Percentiles rank a stretch among this genome's conserved stretches.
Conservation (phyloP, 2,797 vertebrate species). For the Momotus momota region DNA sequence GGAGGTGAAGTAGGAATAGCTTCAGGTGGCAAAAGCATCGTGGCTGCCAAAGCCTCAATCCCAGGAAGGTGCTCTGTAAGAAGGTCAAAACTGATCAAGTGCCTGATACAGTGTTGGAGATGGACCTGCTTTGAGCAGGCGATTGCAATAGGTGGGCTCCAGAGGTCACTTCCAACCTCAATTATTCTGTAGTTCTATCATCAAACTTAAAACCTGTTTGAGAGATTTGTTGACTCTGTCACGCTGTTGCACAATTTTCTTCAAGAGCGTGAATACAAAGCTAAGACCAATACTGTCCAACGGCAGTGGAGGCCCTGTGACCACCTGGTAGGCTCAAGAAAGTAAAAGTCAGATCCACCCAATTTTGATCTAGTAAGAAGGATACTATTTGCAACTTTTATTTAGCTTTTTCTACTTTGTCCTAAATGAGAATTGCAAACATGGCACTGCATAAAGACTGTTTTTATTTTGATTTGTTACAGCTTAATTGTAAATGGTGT, state of each 20-base stretch:
- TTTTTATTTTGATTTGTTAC: background rate
- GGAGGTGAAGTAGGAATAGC: background rate
- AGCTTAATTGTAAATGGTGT: background rate
- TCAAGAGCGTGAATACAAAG: background rate
- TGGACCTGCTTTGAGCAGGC: background rate
- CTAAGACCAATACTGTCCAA: background rate
- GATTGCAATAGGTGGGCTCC: background rate
- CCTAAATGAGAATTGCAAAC: background rate
- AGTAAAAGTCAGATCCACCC: background rate
- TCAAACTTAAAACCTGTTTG: background rate
- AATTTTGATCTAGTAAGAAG: background rate
- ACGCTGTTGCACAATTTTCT: background rate
- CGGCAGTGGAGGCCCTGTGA: background rate
- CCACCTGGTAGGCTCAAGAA: background rate
- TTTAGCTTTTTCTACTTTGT: background rate
- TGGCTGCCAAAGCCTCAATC: background rate
- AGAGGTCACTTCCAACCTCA: background rate
- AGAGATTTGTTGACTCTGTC: background rate
- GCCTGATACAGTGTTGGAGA: background rate
- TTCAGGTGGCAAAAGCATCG: background rate
- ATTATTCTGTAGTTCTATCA: background rate
- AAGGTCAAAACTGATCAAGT: background rate
- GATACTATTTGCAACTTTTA: background rate
- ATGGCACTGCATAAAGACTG: accelerated
- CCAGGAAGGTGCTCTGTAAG: background rate